phyloP scores from a whole-genome alignment of 2,113 vertebrate species.

The Alligator mississippiensis region DNA sequence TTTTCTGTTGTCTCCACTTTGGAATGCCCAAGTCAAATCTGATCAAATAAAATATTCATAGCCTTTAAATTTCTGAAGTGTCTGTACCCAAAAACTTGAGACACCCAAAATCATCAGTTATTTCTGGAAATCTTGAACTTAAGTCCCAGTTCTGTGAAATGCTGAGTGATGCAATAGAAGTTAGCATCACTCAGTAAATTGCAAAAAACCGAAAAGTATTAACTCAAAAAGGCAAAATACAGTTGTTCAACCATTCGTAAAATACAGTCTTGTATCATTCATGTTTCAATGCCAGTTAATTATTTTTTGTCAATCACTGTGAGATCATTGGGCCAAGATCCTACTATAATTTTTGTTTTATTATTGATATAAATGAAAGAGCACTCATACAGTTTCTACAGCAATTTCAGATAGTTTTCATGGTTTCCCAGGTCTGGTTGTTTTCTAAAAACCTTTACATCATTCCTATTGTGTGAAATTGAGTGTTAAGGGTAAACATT shows the following conservation, averaged over 20 bases:
- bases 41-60: not conserved
- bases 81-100: not conserved
- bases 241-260: not conserved
- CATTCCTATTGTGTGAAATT: accelerated
- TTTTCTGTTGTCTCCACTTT: not conserved
- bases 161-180: not conserved
- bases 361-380: not conserved
- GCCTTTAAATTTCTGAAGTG: accelerated
- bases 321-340: not conserved
- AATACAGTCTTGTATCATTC: not conserved
- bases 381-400: not conserved
- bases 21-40: not conserved
- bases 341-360: too few relatives aligned
- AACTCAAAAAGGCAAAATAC: not conserved
- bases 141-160: not conserved
- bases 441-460: not conserved
- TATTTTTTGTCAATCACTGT: not conserved
- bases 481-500: not conserved
- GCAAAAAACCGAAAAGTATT: not conserved
- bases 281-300: not conserved
- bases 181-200: not conserved
- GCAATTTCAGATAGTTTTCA: not conserved
- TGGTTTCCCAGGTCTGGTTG: not conserved
- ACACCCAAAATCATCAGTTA: not conserved
- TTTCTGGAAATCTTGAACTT: not conserved